These are phyloP conservation scores for Camptogramma bilineatum DNA, from an alignment of 2,888 invertebrate genomes.

Conservation along the genomic window DNA sequence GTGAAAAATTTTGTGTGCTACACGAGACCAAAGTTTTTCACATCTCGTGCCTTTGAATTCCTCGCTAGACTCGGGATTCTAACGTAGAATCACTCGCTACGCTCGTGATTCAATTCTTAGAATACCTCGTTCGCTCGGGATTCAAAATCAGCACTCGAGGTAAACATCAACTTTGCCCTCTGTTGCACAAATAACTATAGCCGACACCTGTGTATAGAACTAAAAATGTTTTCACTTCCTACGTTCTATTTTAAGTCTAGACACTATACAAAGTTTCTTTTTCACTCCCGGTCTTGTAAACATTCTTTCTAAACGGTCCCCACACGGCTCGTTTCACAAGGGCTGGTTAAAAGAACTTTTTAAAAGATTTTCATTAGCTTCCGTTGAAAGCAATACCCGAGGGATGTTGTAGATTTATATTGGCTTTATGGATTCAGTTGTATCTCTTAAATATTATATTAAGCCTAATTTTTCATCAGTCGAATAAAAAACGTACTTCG, in stretches of 20 bases:
- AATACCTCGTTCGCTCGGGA: too few relatives aligned
- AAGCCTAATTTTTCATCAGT: background rate
- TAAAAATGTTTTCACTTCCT: background rate
- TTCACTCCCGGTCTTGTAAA: slow-evolving; percentile 43
- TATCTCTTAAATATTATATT: background rate
- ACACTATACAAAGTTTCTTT: slow-evolving; percentile 34
- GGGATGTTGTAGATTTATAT: background rate
- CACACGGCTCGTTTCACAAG: slow-evolving; percentile 52
- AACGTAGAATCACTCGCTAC: too few relatives aligned
- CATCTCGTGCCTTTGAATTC: too few relatives aligned
- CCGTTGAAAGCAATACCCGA: background rate
- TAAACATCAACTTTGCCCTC: too few relatives aligned
- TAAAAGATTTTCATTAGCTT: slow-evolving; percentile 17
- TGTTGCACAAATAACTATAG: background rate
- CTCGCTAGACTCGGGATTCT: too few relatives aligned
- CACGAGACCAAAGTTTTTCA: too few relatives aligned
- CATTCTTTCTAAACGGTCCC: slow-evolving; percentile 49
- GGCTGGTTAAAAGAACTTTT: slow-evolving; percentile 51
- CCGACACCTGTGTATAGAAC: slow-evolving; percentile 6
- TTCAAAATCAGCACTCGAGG: too few relatives aligned
- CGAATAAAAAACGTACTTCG: slow-evolving; percentile 9
- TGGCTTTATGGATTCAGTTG: background rate
- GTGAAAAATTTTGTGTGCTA: too few relatives aligned
- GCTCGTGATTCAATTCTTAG: too few relatives aligned
- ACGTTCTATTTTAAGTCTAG: slow-evolving; percentile 20